Base-by-base conservation (phyloP, 2,113 vertebrate species). In the Fukomys damarensis region DNA sequence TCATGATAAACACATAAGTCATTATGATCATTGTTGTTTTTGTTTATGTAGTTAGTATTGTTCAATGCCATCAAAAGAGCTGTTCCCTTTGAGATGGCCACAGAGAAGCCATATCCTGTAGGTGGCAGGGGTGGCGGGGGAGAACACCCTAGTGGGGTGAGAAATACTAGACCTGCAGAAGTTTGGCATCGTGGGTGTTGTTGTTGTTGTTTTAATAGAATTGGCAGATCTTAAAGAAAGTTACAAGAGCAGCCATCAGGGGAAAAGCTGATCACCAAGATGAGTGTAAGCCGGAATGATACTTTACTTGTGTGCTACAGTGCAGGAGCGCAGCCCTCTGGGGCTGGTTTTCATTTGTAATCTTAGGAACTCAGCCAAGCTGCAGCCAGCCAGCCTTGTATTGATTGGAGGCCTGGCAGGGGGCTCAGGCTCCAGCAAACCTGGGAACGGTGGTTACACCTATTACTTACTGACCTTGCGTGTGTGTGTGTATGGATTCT, bases 321-420 rank as follows among this genome's bases (percentile, higher is more conserved):
- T 70, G 11, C 24, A 81, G 72, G 30, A 77, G 19, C 0, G 0
- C 43, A 32, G 22, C 32, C 26, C 91, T 77, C 79, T 32, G 43
- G 68, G 85, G 19, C 86, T 63, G 72, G 24, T 96, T 96, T 94
- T 94, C 95, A 94, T 95, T 89, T 96, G 91, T 87, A 93, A 95
- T 91, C 95, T 84, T 52, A 70, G 80, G 79, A 70, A 89, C 66
- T 90, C 52, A 77, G 92, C n/a, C 0, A 3, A 91, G 81, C 70
- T 95, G 68, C 86, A 35, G 43, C 85, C 79, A 66, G 46, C 5
- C 43, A 89, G 49, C 52, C 81, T 49, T n/a, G 41, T 79, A 95
- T 94, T 72, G 95, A 94, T 81, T 19, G 49, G 83, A 17, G 84
- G 56, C 66, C 52, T 85, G 91, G 61, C 56, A 38, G 93, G 41